These are phyloP conservation scores for Caenorhabditis brenneri DNA, from an alignment of 1,140 invertebrate genomes.

Conservation along the genomic window DNA sequence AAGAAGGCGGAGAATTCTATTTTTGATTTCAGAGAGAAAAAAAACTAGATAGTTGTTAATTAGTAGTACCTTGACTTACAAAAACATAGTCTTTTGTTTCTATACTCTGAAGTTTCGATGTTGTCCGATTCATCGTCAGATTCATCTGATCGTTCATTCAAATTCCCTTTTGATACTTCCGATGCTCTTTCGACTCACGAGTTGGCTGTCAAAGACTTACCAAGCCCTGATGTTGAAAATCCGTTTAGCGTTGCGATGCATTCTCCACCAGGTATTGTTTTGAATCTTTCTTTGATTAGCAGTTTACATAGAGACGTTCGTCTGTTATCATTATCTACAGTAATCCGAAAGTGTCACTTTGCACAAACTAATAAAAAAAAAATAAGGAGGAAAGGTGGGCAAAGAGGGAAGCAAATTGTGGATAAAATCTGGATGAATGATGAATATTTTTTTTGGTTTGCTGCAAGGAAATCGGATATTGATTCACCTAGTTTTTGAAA, in stretches of 20 bases:
- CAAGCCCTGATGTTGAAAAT: slow-evolving; percentile 10
- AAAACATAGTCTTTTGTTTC: background rate
- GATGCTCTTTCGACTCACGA: slow-evolving; percentile 30
- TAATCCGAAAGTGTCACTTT: too few relatives aligned
- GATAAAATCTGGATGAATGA: too few relatives aligned
- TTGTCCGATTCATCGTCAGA: slow-evolving; percentile 4
- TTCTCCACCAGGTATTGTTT: slow-evolving; percentile 1
- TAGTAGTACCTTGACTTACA: background rate
- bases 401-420: too few relatives aligned
- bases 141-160: slow-evolving; percentile 23
- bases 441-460: too few relatives aligned
- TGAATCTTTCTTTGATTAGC: background rate
- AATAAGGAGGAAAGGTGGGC: too few relatives aligned
- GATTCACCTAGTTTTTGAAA: too few relatives aligned
- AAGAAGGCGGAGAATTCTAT: background rate
- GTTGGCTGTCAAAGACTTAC: background rate
- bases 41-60: background rate
- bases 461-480: too few relatives aligned
- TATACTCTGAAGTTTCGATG: background rate
- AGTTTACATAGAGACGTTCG: too few relatives aligned
- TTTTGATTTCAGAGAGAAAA: background rate
- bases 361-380: too few relatives aligned
- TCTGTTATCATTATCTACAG: too few relatives aligned
- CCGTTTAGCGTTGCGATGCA: slow-evolving; percentile 27
- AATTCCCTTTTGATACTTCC: background rate